phyloP scores from a whole-genome alignment of 1,140 invertebrate genomes.

The Amphibalanus amphitrite region DNA sequence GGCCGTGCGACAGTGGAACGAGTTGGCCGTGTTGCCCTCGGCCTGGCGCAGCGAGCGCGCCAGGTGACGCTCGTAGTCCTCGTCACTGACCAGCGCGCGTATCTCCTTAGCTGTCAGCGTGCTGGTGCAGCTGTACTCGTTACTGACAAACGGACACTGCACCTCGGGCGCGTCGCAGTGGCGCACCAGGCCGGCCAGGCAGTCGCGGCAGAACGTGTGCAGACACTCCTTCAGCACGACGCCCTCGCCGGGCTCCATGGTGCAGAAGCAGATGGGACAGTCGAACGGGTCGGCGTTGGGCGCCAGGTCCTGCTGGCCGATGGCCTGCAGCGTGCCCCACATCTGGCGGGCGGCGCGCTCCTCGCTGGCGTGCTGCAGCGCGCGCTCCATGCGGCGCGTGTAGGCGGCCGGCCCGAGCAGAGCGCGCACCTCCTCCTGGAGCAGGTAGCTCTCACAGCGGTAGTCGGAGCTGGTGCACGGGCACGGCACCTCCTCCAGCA shows the following conservation, averaged over 20 bases:
- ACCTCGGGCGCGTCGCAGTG: slow-evolving; percentile 56
- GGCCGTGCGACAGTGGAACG: slow-evolving; percentile 82
- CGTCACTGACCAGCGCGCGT: slow-evolving; percentile 53
- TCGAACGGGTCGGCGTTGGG: slow-evolving; percentile 53
- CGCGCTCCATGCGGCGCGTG: neutral
- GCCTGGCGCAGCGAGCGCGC: slow-evolving; percentile 59
- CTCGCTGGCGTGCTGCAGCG: neutral
- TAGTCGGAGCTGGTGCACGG: neutral
- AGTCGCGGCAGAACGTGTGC: slow-evolving; percentile 66
- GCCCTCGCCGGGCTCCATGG: slow-evolving; percentile 45
- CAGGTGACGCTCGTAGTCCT: slow-evolving; percentile 60
- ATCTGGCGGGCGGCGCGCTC: neutral
- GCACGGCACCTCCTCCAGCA: neutral
- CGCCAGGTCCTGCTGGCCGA: slow-evolving; percentile 31
- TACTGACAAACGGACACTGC: slow-evolving; percentile 62
- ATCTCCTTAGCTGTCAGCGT: slow-evolving; percentile 70
- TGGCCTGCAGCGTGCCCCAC: neutral
- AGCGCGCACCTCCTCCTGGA: neutral
- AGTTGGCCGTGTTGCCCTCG: slow-evolving; percentile 60
- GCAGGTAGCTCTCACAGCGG: neutral
- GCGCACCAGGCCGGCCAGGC: slow-evolving; percentile 54
- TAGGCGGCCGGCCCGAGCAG: neutral
- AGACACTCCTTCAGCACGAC: slow-evolving; percentile 71
- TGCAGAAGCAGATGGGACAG: slow-evolving; percentile 65
- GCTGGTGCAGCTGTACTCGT: slow-evolving; percentile 54